Conservation (phyloP, 2,888 invertebrate genomes). For the Chymomyza fuscimana region DNA sequence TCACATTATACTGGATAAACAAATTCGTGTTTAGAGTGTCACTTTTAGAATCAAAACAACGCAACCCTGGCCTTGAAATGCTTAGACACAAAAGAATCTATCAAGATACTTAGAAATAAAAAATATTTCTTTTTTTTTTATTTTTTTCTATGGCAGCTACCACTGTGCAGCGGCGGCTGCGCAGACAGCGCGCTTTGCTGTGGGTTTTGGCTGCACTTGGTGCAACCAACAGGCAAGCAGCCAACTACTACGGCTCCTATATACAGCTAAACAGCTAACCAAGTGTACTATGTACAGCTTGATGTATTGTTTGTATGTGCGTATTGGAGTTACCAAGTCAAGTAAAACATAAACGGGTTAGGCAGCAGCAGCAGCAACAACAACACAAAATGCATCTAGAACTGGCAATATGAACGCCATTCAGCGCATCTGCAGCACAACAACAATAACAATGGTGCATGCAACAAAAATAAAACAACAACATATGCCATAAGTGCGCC, state of each 20-base stretch:
- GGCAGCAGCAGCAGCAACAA: constrained; percentile 39
- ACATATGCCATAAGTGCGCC: constrained; percentile 42
- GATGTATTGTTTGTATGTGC: constrained; percentile 61
- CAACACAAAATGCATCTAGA: constrained; percentile 17
- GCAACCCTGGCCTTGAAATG: no score
- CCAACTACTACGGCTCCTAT: neutral
- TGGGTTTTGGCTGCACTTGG: constrained; percentile 11
- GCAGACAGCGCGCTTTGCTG: constrained; percentile 19
- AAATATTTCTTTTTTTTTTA: no score
- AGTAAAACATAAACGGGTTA: constrained; percentile 68
- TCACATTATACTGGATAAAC: no score
- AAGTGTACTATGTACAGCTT: constrained; percentile 42
- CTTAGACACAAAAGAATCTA: no score
- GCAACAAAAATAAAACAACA: constrained; percentile 43
- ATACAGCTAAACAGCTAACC: neutral
- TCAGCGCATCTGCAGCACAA: constrained; percentile 34
- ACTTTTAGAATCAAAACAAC: no score
- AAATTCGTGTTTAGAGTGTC: no score
- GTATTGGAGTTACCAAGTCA: constrained; percentile 57
- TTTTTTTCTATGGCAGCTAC: neutral
- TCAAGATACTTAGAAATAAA: no score
- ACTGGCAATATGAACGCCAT: constrained; percentile 28
- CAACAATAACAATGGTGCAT: constrained; percentile 23
- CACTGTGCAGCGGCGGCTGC: constrained; percentile 10
- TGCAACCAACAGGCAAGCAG: constrained; percentile 14